Evolutionary conservation across 1,140 invertebrate genomes (phyloP), one percentile per base, ranked within the genome.

Genomic region (Mya arenaria): DNA sequence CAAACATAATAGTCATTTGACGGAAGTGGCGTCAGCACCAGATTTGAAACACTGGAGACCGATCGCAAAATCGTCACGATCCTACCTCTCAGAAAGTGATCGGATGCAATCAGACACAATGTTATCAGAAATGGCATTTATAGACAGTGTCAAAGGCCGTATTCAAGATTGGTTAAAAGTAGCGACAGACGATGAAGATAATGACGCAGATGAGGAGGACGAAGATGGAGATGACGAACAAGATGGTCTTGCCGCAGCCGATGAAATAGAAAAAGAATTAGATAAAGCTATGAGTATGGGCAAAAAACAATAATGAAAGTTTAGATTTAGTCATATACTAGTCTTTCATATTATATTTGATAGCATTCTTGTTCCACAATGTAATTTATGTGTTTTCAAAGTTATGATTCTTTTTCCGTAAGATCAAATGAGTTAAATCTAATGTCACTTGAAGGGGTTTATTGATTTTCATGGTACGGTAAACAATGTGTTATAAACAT

Each of bases 11-110:
- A 65, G 74, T 36, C 81, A 83, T 58, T 82, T 74, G 23, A 84
- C 80, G 5, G 82, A 79, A 44, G 87, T 83, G 39, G 86, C 82
- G 30, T 85, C 86, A 68, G 79, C 86, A 6, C 83, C 86, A 44
- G 84, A 89, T 28, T 88, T 89, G 13, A 86, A 87, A 77, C 90
- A 91, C 69, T 90, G 87, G 82, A 87, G 89, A 84, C 72, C 84
- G 4, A 68, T 90, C 8, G 75, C 86, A 36, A 83, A 68, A 58
- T n/a, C 23, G 5, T 2, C 30, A 30, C 17, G 39, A 32, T 52
- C 48, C 4, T 52, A n/a, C 48, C 2, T 52, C 25, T 52, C 48
- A 52, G 48, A 52, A 23, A 52, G 25, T n/a, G n/a, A 48, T 19
- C 25, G 79, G 63, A 56, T 69, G 52, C 37, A 52, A 71, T 84